Conservation (phyloP, 2,888 invertebrate species). For the Meganola albula region DNA sequence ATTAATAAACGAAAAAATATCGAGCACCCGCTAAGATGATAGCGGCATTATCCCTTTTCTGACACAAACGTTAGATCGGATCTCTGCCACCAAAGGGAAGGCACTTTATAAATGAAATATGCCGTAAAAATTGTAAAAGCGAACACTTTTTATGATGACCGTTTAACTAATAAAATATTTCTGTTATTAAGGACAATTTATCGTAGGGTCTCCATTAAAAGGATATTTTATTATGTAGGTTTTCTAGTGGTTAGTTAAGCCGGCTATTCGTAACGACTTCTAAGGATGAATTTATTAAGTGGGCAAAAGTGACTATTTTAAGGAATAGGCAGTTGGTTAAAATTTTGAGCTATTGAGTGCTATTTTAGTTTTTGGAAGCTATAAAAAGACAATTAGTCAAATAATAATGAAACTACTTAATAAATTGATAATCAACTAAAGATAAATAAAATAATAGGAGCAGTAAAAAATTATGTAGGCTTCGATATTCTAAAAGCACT, state of each 20-base stretch:
- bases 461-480: too few relatives aligned
- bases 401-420: too few relatives aligned
- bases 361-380: too few relatives aligned
- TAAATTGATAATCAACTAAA: too few relatives aligned
- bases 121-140: constrained; percentile 64
- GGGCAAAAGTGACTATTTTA: too few relatives aligned
- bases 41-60: constrained; percentile 66
- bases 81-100: constrained; percentile 53
- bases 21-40: constrained; percentile 61
- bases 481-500: too few relatives aligned
- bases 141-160: constrained; percentile 58
- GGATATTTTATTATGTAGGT: constrained; percentile 67
- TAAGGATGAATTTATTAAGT: constrained; percentile 47
- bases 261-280: constrained; percentile 43
- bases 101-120: constrained; percentile 55
- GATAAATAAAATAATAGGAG: too few relatives aligned
- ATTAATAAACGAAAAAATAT: constrained; percentile 39
- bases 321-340: too few relatives aligned
- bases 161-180: constrained; percentile 65
- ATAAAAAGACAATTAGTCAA: too few relatives aligned
- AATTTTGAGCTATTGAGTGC: too few relatives aligned
- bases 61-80: constrained; percentile 71
- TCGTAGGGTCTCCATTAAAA: constrained; percentile 59
- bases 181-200: constrained; percentile 70
- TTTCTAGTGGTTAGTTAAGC: constrained; percentile 50